A percentile compares a stretch with the other conserved stretches of the same genome.
Conservation (phyloP, 2,797 vertebrate genomes). For the Paramormyrops hopkinsi region DNA sequence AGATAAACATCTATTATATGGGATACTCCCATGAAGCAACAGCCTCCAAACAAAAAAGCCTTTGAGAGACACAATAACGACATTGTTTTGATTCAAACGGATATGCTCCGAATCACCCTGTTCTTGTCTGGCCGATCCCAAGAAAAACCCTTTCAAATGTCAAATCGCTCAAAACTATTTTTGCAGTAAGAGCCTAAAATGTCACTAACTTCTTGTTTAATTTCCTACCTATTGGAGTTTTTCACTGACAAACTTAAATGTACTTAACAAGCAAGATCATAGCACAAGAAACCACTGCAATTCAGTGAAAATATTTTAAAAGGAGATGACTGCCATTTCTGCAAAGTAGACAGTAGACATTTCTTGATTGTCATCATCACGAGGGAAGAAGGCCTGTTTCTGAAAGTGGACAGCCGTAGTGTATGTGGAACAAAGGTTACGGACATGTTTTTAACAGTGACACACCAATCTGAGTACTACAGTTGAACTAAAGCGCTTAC, state of each 20-base stretch:
- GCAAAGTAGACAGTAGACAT: background rate
- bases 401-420: background rate
- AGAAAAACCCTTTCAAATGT: background rate
- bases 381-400: background rate
- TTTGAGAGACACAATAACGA: slow-evolving; percentile 32
- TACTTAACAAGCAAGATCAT: background rate
- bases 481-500: background rate
- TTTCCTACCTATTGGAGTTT: background rate
- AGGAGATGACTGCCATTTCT: background rate
- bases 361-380: background rate
- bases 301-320: background rate
- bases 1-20: slow-evolving; percentile 26
- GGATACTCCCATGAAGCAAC: background rate
- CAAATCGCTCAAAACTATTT: background rate
- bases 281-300: background rate
- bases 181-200: background rate
- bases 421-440: background rate
- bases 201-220: background rate
- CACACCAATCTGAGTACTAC: background rate
- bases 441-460: background rate
- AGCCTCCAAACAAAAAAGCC: slow-evolving; percentile 28
- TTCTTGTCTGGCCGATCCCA: background rate
- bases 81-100: slow-evolving; percentile 7
- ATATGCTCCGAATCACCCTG: slow-evolving; percentile 17
- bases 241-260: background rate